Base-by-base conservation (phyloP, 2,113 vertebrate species). In the Drymodes brunneopygia region DNA sequence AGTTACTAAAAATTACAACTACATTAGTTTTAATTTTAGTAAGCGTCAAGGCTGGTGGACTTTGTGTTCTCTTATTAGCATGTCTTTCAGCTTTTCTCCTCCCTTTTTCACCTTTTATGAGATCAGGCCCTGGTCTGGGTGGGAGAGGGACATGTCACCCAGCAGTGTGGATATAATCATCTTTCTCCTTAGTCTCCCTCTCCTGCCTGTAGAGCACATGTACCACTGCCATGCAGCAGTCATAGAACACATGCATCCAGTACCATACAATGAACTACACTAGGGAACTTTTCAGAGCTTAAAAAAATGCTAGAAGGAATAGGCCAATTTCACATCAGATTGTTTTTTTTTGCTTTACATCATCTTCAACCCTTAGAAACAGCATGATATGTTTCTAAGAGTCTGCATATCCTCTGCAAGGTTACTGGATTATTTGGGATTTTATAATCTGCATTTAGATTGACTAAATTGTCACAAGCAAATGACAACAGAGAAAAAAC, bases 1-100 rank as follows among this genome's bases (percentile, higher is more conserved):
- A 58, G 11, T 47, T 35, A 24, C 4, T 44, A 80, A n/a, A 28
- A 81, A 78, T 40, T 48, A 73, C 35, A 86, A 53, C 6, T 17
- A 9, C 27, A 40, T 84, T 31, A 23, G 4, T 10, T 81, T 73
- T 87, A 61, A 45, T 84, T 91, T 73, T 45, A 73, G 35, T 20
- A 12, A 28, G 2, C 1, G 1, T 31, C 29, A 51, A 4, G 54
- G 19, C 4, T 28, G 10, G 8, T 56, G n/a, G n/a, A 31, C 6
- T 29, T 67, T 72, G 31, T 25, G 7, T 71, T 82, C 17, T 33
- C 7, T 58, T 21, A 50, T 48, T 69, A 42, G 33, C 24, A n/a
- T 8, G 6, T 33, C 11, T 80, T 70, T n/a, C 61, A 60, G 15
- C 14, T 66, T 61, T 92, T 44, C n/a, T 74, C 19, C 36, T 70